Evolutionary conservation across 1,140 invertebrate genomes (phyloP), one percentile per base, ranked within the genome.

Genomic region (Cylas formicarius): DNA sequence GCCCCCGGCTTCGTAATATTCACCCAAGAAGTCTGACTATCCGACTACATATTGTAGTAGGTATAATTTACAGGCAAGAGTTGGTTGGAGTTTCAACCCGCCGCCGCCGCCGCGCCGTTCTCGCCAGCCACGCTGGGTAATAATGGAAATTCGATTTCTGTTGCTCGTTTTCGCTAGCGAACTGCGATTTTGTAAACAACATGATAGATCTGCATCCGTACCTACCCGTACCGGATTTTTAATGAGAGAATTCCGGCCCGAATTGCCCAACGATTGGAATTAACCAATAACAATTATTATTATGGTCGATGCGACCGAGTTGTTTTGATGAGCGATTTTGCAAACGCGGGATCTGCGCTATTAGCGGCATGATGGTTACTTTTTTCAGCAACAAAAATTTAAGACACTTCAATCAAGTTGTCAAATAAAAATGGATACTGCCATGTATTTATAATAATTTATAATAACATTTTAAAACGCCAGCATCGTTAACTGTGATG

Each of bases 1-100:
- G 13, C 26, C 45, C 37, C 40, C 48, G 16, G 17, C 32, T 36
- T 34, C 18, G 40, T 52, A 37, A 45, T 52, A 52, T 52, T 52
- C 40, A 46, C 44, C 44, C 49, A 35, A 51, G 43, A 49, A 49
- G 39, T 32, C 38, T 35, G 34, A 22, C 17, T 36, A 36, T 21
- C 34, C 20, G 26, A 36, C 34, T 36, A 36, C 34, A 36, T 36
- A 36, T 36, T 36, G 34, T 36, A 36, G 34, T 36, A 21, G 3
- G 34, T 36, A 36, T 36, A 36, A 36, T 36, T 36, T 36, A 36
- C 34, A 36, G 34, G 26, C 34, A 23, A 36, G n/a, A n/a, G n/a
- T n/a, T n/a, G n/a, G n/a, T n/a, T 36, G 34, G 34, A 22, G 19
- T 36, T 36, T 36, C 34, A 36, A 22, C 34, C 19, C 34, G 34